These are phyloP conservation scores for Pangasius krempfi DNA, from an alignment of 2,797 vertebrate genomes.

Conservation along the genomic window DNA sequence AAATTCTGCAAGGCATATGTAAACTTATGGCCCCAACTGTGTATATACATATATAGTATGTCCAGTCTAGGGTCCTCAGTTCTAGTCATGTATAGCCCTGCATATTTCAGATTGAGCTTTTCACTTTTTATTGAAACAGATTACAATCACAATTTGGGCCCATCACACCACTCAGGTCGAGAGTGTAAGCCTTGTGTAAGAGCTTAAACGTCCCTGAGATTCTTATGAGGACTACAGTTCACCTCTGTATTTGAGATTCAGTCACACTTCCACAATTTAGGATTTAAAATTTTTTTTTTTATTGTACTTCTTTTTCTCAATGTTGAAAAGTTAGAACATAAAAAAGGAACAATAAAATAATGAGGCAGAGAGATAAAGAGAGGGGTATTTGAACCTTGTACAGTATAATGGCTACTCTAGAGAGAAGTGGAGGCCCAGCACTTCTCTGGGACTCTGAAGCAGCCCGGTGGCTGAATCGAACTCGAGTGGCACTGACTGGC, in stretches of 20 bases:
- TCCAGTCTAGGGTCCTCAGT: too few species aligned
- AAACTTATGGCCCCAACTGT: too few species aligned
- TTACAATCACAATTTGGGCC: not conserved
- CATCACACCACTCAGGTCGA: not conserved
- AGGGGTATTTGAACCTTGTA: not conserved
- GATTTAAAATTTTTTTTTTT: not conserved
- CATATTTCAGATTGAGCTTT: too few species aligned
- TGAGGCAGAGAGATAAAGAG: not conserved
- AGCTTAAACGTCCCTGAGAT: not conserved
- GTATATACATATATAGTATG: too few species aligned
- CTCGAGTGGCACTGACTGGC: slow-evolving; percentile 79
- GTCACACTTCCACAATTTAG: not conserved
- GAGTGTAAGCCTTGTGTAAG: not conserved
- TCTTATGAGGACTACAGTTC: not conserved
- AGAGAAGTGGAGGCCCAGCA: slow-evolving; percentile 82
- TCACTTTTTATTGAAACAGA: not conserved
- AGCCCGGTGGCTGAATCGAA: slow-evolving; percentile 81
- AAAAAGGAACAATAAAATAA: not conserved
- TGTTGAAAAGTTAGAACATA: not conserved
- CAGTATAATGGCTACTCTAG: slow-evolving; percentile 67
- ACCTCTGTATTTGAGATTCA: not conserved
- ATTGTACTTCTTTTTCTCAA: not conserved
- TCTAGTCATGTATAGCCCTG: too few species aligned
- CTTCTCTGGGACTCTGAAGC: slow-evolving; percentile 75
- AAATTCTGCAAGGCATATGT: too few species aligned